Conservation (phyloP, 2,797 vertebrate species). For the Varecia variegata region DNA sequence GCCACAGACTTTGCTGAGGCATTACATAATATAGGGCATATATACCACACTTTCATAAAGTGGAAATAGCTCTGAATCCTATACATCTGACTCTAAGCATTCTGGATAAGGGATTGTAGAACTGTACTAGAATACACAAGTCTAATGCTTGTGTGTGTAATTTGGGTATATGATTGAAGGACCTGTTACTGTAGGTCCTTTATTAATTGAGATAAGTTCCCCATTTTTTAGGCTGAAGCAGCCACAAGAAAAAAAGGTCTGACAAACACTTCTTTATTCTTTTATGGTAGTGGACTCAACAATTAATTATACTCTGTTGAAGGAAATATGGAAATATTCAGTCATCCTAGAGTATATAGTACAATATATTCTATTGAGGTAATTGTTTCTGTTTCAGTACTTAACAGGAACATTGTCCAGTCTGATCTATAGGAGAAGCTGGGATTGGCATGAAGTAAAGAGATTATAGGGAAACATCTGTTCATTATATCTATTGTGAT, state of each 20-base stretch:
- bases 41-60: neutral
- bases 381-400: neutral
- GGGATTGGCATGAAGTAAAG: neutral
- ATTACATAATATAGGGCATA: neutral
- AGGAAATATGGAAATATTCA: neutral
- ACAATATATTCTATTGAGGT: neutral
- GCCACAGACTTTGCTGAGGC: neutral
- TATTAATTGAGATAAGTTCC: constrained; percentile 25
- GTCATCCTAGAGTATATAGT: neutral
- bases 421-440: neutral
- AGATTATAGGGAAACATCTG: neutral
- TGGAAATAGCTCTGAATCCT: neutral
- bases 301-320: neutral
- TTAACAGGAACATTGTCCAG: neutral
- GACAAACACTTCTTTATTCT: constrained; percentile 12
- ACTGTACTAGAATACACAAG: neutral
- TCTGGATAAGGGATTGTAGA: constrained; percentile 48
- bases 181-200: neutral
- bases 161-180: constrained; percentile 22
- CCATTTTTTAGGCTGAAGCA: constrained; percentile 14
- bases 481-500: neutral
- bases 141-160: neutral
- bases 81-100: neutral
- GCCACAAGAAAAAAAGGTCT: constrained; percentile 3
- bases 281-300: neutral